Base-by-base conservation (phyloP, 2,888 invertebrate genomes). In the Abrostola tripartita region DNA sequence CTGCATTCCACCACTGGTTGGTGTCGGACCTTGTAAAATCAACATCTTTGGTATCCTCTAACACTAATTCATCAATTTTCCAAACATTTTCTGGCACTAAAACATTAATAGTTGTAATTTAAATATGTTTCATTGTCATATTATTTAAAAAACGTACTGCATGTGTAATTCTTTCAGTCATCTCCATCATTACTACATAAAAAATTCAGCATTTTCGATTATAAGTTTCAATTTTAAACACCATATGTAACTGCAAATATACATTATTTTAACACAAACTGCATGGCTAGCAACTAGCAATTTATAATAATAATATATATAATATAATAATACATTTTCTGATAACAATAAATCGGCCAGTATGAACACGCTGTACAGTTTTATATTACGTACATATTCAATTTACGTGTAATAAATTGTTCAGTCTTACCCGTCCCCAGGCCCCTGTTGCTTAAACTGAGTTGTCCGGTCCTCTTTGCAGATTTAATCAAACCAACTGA, bases 1-100 rank as follows among this genome's bases (percentile, higher is more conserved):
- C 96, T 82, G 97, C 96, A 86, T 97, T 97, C 98, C 98, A 98
- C 98, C 98, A 98, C 71, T 95, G 95, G 73, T 96, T 95, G 44
- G 95, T 95, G 55, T 95, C 95, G 6, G 91, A 87, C 74, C 92
- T 92, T 61, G 95, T 89, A 78, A 96, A 96, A 85, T 96, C 96
- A 52, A 96, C 90, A 52, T 96, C 95, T 75, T 96, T 95, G 65
- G 96, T 95, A 12, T 96, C 96, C 61, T 95, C 95, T 68, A 95
- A 78, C 11, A 96, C 96, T 65, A 96, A 89, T 74, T 97, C 96
- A 84, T 97, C 96, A 82, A 97, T 96, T 77, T 95, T 96, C 95
- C 97, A 97, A 67, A 97, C 95, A 92, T 96, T 96, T 61, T 96
- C 95, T 69, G 97, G 97, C 74, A 97, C 97, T 97, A 81, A 65